These are phyloP conservation scores for Limnephilus lunatus DNA, from an alignment of 2,888 invertebrate genomes.

Conservation along the genomic window DNA sequence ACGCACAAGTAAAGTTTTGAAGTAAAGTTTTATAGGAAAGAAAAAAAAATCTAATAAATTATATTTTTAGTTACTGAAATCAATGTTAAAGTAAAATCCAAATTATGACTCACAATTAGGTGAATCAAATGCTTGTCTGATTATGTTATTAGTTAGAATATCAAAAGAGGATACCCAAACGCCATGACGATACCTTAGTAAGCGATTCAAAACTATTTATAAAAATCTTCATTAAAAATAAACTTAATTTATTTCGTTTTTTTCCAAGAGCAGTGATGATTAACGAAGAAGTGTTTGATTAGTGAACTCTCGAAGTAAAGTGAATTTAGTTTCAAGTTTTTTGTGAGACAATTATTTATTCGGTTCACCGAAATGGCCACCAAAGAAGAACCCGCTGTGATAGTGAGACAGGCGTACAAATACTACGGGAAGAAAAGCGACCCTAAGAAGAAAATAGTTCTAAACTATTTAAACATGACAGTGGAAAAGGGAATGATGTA, in stretches of 20 bases:
- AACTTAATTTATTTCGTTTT: background rate
- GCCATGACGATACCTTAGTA: too few relatives aligned
- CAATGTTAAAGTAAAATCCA: too few relatives aligned
- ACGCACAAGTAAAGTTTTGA: too few relatives aligned
- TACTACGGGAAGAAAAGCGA: conserved; percentile 79
- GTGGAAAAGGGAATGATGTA: conserved; percentile 87
- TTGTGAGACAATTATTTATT: background rate
- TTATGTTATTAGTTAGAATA: too few relatives aligned
- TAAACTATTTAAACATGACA: conserved; percentile 84
- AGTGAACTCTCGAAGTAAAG: background rate
- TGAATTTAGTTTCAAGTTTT: background rate
- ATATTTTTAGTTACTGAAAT: too few relatives aligned
- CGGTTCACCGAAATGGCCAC: conserved; percentile 47
- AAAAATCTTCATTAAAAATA: too few relatives aligned
- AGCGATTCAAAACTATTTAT: too few relatives aligned
- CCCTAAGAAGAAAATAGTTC: conserved; percentile 77
- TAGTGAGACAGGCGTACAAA: conserved; percentile 83
- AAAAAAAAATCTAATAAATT: background rate
- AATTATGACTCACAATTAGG: too few relatives aligned
- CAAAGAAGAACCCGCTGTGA: conserved; percentile 76
- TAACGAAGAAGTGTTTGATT: background rate
- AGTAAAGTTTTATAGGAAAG: background rate
- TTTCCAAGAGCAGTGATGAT: background rate
- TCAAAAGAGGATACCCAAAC: too few relatives aligned
- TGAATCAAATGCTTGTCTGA: too few relatives aligned